A percentile compares a stretch with the other conserved stretches of the same genome.
These are phyloP conservation scores for Ichneumoninae sp. DNA, from an alignment of 2,888 invertebrate genomes.

Conservation along the genomic window DNA sequence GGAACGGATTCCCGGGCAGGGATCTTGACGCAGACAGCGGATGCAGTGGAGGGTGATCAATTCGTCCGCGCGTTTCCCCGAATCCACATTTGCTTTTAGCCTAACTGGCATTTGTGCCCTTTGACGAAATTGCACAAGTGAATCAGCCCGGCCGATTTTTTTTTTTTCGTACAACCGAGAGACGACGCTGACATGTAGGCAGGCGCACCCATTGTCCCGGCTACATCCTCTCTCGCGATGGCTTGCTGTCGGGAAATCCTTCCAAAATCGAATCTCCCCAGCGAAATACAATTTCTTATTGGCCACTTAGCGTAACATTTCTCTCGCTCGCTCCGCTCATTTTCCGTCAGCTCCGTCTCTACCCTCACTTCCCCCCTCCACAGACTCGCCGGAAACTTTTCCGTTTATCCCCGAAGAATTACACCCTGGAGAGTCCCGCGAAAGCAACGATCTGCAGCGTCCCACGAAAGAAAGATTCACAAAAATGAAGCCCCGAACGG, in stretches of 20 bases:
- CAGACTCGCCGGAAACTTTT: slow-evolving; percentile 60
- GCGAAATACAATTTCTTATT: slow-evolving; percentile 74
- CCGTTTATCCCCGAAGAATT: slow-evolving; percentile 64
- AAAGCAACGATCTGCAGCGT: slow-evolving; percentile 42
- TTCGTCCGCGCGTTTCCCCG: slow-evolving; percentile 66
- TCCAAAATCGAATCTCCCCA: slow-evolving; percentile 70
- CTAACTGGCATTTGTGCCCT: slow-evolving; percentile 72
- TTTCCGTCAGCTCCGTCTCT: slow-evolving; percentile 44
- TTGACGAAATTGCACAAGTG: slow-evolving; percentile 68
- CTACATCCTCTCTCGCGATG: neutral
- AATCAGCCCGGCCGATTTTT: slow-evolving; percentile 62
- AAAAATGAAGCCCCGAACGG: slow-evolving; percentile 47
- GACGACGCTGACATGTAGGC: slow-evolving; percentile 13
- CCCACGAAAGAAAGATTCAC: slow-evolving; percentile 39
- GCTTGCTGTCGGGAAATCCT: neutral
- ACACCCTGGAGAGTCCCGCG: slow-evolving; percentile 56
- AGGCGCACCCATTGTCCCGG: slow-evolving; percentile 24
- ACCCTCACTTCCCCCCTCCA: slow-evolving; percentile 43
- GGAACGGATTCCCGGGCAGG: slow-evolving; percentile 16
- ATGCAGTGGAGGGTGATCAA: slow-evolving; percentile 64
- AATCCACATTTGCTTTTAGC: slow-evolving; percentile 75
- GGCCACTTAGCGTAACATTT: slow-evolving; percentile 57
- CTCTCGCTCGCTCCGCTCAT: slow-evolving; percentile 22
- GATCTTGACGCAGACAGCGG: slow-evolving; percentile 5
- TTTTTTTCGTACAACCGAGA: slow-evolving; percentile 53